Base-by-base conservation (phyloP, 2,888 invertebrate genomes). In the Rhamphomyia laevipes region DNA sequence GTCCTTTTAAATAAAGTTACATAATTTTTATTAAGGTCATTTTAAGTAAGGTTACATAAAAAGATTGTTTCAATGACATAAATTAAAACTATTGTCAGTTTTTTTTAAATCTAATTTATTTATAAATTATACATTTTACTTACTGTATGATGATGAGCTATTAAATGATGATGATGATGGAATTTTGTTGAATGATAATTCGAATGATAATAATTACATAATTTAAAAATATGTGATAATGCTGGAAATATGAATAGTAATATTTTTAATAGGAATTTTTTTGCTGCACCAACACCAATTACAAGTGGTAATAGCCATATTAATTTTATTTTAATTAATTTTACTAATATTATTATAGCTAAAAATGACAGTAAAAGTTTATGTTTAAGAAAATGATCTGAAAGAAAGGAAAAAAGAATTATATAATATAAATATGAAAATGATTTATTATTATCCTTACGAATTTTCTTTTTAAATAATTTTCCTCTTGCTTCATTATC, bases 211-310 rank as follows among this genome's bases (percentile, higher is more conserved):
- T 84, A 84, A 6, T 86, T 84, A 67, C 89, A 90, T 15, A 89
- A 73, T 65, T 88, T 89, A 73, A 89, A 89, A 52, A 90, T 77
- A 64, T 88, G 86, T 48, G 85, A 80, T 53, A 90, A 68, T 0
- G 86, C 86, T 1, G 89, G 89, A 70, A 89, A 86, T 37, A 90
- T 63, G 74, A 89, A 89, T 18, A 90, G 74, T 13, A 90, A 67
- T 46, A 88, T 72, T 63, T 90, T 89, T 41, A 90, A 72, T 61
- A 89, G 76, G 59, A 90, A 74, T 66, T 89, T 89, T 71, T 90
- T 90, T 4, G 89, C 89, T 0, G 88, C 81, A 1, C 84, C 83
- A 16, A 86, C 80, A 3, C 89, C 89, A 57, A 89, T 77, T 45
- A 89, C 70, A 45, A 88, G 68, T 0, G 89, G 89, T 53, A 88